phyloP scores from a whole-genome alignment of 2,797 vertebrate genomes.

The Crypturellus tataupa region DNA sequence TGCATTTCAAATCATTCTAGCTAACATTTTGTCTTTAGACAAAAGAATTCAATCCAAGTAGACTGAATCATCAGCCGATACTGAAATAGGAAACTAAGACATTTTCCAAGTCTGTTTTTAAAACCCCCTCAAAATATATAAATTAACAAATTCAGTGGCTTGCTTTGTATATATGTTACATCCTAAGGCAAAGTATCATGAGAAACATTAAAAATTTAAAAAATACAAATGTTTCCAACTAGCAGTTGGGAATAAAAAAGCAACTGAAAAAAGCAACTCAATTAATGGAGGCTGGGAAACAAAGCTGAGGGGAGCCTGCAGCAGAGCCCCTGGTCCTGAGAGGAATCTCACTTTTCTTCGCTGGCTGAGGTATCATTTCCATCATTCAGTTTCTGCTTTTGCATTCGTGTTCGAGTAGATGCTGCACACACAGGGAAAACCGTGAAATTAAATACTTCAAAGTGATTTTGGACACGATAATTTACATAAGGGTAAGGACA shows the following conservation, averaged over 20 bases:
- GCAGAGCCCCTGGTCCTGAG: slow-evolving; percentile 52
- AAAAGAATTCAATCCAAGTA: slow-evolving; percentile 44
- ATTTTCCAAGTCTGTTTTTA: slow-evolving; percentile 57
- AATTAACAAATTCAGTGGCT: slow-evolving; percentile 82
- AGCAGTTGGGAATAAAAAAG: slow-evolving; percentile 28
- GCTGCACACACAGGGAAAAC: slow-evolving; percentile 76
- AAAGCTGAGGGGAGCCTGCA: background rate
- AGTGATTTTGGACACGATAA: background rate
- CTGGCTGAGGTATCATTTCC: slow-evolving; percentile 85
- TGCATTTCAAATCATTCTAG: slow-evolving; percentile 71
- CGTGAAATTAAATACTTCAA: background rate
- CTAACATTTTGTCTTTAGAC: slow-evolving; percentile 49
- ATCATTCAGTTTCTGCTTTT: slow-evolving; percentile 95
- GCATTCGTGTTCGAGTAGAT: slow-evolving; percentile 94
- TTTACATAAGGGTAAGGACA: background rate
- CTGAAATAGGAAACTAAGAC: slow-evolving; percentile 66
- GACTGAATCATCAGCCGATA: slow-evolving; percentile 30
- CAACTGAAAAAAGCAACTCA: slow-evolving; percentile 60
- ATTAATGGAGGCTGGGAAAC: slow-evolving; percentile 1
- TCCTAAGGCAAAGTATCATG: slow-evolving; percentile 70
- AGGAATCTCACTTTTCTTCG: slow-evolving; percentile 80
- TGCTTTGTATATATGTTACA: slow-evolving; percentile 72
- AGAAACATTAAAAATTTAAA: slow-evolving; percentile 3
- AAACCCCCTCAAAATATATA: slow-evolving; percentile 77
- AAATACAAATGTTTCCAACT: slow-evolving; percentile 59